Evolutionary conservation across 2,888 invertebrate species (phyloP), one percentile per base, ranked within the genome.

Genomic region (Spialia ferax): DNA sequence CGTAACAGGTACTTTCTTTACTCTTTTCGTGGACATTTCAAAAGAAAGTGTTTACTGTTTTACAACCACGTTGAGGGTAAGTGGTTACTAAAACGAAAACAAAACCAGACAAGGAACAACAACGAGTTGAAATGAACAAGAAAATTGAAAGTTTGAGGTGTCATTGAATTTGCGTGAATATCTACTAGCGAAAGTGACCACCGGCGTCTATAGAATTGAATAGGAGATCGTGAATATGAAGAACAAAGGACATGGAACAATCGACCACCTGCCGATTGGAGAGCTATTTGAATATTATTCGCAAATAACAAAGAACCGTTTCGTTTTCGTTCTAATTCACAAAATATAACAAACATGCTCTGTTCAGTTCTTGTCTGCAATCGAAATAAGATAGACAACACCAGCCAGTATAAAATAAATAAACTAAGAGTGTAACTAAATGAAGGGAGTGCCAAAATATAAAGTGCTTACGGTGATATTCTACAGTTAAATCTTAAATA

Each of bases 231-330:
- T 68, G 61, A 70, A 74, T 35, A 35, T 35, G 71, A 69, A 79
- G 87, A 45, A 77, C 76, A 78, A 77, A 70, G 70, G 74, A 65
- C 67, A 23, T 52, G 55, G 48, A 72, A 88, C 85, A 88, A 88
- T 84, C 79, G 88, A 82, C 90, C 92, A 87, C 92, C 92, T 87
- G 88, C 84, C 71, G 91, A 82, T 86, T 73, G 70, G 71, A 71
- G 72, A 71, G 73, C 77, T 73, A 87, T 91, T 91, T 89, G 88
- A 88, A 92, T 91, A 90, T 88, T 89, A 89, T 92, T 91, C 83
- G 88, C 87, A 82, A 82, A 80, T 73, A 74, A 79, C 77, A 79
- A 81, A 77, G 72, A 68, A 63, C 69, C 70, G 80, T 85, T 89
- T 88, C 87, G 80, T 77, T 91, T 88, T 86, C 88, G 80, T 76